These are phyloP conservation scores for Sturnus vulgaris DNA, from an alignment of 2,113 vertebrate species.

Conservation along the genomic window DNA sequence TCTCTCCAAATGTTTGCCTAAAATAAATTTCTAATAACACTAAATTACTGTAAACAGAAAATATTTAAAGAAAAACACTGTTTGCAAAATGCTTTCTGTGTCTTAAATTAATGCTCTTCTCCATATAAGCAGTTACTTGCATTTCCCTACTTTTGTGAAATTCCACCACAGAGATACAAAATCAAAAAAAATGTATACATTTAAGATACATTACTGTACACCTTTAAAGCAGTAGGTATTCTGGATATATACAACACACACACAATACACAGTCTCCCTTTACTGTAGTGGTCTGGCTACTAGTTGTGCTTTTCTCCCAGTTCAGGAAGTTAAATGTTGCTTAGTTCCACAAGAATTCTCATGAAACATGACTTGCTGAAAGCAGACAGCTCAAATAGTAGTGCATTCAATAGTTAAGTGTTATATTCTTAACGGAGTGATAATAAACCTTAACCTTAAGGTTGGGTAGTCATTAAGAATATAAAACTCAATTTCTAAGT, in stretches of 20 bases:
- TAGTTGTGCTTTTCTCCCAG: conserved; percentile 21
- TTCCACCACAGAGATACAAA: not conserved
- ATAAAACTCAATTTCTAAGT: not conserved
- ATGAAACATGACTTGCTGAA: not conserved
- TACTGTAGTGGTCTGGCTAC: conserved; percentile 40
- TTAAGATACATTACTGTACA: not conserved
- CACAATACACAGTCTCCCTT: conserved; percentile 35
- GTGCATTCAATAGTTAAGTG: conserved; percentile 27
- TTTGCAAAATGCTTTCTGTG: not conserved
- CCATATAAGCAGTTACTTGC: not conserved
- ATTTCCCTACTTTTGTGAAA: not conserved
- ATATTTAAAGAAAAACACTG: not conserved
- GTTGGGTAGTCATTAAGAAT: not conserved
- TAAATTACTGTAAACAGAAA: conserved; percentile 7
- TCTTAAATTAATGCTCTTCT: conserved; percentile 2
- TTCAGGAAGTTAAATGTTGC: not conserved
- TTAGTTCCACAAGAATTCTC: conserved; percentile 20
- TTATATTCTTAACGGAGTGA: not conserved
- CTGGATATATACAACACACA: not conserved
- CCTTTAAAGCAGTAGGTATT: not conserved
- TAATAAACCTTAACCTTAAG: conserved; percentile 26
- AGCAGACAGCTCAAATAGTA: conserved; percentile 15
- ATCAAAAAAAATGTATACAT: not conserved
- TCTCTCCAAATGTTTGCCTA: not conserved
- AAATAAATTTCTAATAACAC: not conserved